These are phyloP conservation scores for Oreohelix idahoensis DNA, from an alignment of 1,140 invertebrate genomes.

Conservation along the genomic window DNA sequence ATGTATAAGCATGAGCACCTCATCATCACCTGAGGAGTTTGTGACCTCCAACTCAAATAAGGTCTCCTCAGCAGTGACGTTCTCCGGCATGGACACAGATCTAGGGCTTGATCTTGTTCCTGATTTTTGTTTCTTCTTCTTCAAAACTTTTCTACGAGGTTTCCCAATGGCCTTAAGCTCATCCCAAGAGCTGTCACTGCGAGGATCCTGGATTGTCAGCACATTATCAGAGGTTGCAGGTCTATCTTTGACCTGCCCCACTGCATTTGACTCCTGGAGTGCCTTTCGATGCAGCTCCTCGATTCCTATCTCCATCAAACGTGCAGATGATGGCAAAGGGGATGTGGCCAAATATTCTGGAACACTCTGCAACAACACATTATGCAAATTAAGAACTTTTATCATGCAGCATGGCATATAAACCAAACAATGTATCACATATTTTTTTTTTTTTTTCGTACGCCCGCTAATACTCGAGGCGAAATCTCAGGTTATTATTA, in stretches of 20 bases:
- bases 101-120: conserved; percentile 34
- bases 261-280: background rate
- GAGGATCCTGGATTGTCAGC: conserved; percentile 16
- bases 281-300: conserved; percentile 56
- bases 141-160: conserved; percentile 51
- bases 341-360: conserved; percentile 73
- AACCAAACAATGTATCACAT: too few species aligned
- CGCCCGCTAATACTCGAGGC: too few species aligned
- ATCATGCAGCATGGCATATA: too few species aligned
- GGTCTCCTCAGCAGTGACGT: conserved; percentile 50
- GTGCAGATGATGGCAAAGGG: conserved; percentile 60
- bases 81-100: conserved; percentile 44
- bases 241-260: background rate
- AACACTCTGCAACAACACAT: conserved; percentile 50
- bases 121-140: conserved; percentile 51
- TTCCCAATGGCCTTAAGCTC: conserved; percentile 50
- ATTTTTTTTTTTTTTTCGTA: too few species aligned
- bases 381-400: background rate
- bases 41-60: conserved; percentile 78
- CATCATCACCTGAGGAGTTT: conserved; percentile 72
- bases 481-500: too few species aligned
- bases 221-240: background rate
- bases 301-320: conserved; percentile 66
- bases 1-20: conserved; percentile 45
- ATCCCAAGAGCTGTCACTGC: conserved; percentile 43